These are phyloP conservation scores for Bombus superbus DNA, from an alignment of 1,140 invertebrate species.

Conservation along the genomic window DNA sequence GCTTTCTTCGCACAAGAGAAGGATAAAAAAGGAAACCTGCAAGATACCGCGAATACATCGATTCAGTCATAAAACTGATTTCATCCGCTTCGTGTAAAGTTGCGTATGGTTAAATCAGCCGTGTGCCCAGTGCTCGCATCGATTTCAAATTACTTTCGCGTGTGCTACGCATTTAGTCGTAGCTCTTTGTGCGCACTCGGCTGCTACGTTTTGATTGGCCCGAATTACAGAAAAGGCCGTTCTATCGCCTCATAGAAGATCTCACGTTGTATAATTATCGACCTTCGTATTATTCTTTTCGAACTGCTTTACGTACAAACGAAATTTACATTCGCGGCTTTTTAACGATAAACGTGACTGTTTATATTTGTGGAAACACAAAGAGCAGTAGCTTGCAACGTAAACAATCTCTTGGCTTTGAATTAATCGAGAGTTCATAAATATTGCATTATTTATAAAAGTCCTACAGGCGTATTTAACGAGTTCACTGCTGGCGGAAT, in stretches of 20 bases:
- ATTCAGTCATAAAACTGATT: not conserved
- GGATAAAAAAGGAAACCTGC: too few species aligned
- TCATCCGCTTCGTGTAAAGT: too few species aligned
- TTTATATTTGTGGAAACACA: not conserved
- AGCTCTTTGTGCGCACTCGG: not conserved
- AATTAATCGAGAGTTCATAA: not conserved
- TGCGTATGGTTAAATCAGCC: not conserved
- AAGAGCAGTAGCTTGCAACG: not conserved
- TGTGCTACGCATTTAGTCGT: not conserved
- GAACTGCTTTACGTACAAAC: not conserved
- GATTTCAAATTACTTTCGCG: not conserved
- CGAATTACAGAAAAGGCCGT: not conserved
- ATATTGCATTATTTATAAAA: too few species aligned
- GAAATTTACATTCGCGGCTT: not conserved
- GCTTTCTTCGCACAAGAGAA: not conserved
- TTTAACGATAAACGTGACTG: too few species aligned
- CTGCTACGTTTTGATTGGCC: not conserved
- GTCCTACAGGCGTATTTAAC: too few species aligned
- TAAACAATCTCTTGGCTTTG: not conserved
- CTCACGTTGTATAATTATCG: not conserved
- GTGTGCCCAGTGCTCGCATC: not conserved
- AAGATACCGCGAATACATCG: not conserved
- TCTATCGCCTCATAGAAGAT: not conserved
- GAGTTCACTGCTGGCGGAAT: too few species aligned
- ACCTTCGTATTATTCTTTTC: not conserved